Conservation (phyloP, 2,888 invertebrate species). For the Trisateles emortualis region DNA sequence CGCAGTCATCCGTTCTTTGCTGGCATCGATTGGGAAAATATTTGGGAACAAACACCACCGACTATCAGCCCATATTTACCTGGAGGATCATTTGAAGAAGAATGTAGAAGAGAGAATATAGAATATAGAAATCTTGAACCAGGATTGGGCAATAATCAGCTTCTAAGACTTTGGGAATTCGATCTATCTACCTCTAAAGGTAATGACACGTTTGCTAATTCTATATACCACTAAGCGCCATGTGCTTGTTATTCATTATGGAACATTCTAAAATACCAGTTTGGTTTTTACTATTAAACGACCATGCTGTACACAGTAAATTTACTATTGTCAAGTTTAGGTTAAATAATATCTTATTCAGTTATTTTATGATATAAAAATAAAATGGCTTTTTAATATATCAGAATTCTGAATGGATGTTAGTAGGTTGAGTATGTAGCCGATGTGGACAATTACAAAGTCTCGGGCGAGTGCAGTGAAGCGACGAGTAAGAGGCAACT, state of each 20-base stretch:
- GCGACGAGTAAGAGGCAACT: conserved; percentile 78
- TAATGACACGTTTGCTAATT: conserved; percentile 13
- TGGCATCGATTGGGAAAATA: conserved; percentile 93
- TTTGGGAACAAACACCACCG: conserved; percentile 93
- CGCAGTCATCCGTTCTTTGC: conserved; percentile 95
- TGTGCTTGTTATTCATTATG: no score
- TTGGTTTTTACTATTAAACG: no score
- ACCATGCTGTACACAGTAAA: no score
- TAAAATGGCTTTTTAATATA: conserved; percentile 14
- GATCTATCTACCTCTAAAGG: conserved; percentile 85
- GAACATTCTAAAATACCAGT: no score
- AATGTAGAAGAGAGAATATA: no score
- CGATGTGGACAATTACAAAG: conserved; percentile 66
- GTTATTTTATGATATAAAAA: not conserved
- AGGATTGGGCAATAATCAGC: conserved; percentile 94
- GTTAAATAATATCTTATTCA: not conserved
- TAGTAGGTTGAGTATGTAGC: conserved; percentile 49
- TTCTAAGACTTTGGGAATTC: conserved; percentile 91
- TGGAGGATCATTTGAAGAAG: conserved; percentile 89
- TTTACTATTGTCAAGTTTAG: no score
- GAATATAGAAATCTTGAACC: conserved; percentile 93
- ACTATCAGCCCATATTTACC: conserved; percentile 93
- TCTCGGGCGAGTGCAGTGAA: conserved; percentile 74
- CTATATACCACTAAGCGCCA: not conserved
- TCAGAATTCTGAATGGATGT: conserved; percentile 29